Conservation (phyloP, 2,888 invertebrate genomes). For the Clivina fossor region DNA sequence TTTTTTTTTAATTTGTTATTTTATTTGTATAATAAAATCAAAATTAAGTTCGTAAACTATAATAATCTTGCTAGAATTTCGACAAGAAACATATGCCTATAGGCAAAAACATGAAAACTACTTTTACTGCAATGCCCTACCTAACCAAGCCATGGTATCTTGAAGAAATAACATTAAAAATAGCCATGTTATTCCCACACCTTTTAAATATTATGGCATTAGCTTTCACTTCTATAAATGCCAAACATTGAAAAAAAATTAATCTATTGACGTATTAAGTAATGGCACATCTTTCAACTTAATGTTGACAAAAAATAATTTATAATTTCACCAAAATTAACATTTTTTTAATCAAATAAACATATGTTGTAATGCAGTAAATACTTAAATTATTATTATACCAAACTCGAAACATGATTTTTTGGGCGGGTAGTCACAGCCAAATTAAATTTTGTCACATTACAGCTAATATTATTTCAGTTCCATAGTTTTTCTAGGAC, state of each 20-base stretch:
- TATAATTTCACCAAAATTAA: background rate
- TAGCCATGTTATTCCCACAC: slow-evolving; percentile 17
- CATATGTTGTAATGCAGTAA: too few relatives aligned
- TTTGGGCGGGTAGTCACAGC: background rate
- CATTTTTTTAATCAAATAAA: background rate
- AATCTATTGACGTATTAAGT: slow-evolving; percentile 15
- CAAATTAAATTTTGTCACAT: background rate
- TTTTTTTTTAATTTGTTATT: background rate
- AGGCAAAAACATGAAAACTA: slow-evolving; percentile 23
- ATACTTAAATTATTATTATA: background rate
- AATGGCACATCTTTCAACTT: slow-evolving; percentile 8
- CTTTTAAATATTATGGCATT: slow-evolving; percentile 26
- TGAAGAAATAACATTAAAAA: slow-evolving; percentile 25
- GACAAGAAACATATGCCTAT: slow-evolving; percentile 5
- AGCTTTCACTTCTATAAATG: slow-evolving; percentile 33
- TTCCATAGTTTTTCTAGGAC: too few relatives aligned
- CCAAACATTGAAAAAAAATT: slow-evolving; percentile 22
- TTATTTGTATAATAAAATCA: background rate
- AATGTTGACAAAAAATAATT: too few relatives aligned
- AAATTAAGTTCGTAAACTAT: too few relatives aligned
- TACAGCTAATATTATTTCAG: background rate
- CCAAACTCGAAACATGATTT: background rate
- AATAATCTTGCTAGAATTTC: too few relatives aligned
- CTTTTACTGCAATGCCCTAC: slow-evolving; percentile 24
- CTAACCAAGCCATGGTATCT: slow-evolving; percentile 6